Evolutionary conservation across 2,888 invertebrate genomes (phyloP).

Genomic region (Miltochrista miniata): DNA sequence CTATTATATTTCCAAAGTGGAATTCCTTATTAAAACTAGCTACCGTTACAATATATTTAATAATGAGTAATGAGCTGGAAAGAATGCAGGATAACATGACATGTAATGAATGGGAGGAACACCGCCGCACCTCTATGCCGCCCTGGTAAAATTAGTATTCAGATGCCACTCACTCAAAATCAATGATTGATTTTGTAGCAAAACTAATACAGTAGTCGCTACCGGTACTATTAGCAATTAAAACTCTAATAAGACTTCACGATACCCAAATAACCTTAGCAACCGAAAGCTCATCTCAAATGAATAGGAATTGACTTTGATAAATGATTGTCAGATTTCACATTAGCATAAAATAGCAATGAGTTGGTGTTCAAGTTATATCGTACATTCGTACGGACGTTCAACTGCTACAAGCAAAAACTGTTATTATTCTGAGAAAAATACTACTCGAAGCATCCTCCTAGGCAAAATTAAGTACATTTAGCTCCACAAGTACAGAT

Average conservation of each 20-base stretch:
- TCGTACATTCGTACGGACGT: slow-evolving; percentile 9
- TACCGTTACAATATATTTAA: slow-evolving; percentile 73
- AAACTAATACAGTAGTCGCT: slow-evolving; percentile 71
- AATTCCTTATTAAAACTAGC: slow-evolving; percentile 13
- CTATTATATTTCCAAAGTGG: slow-evolving; percentile 2
- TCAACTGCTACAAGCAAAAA: slow-evolving; percentile 16
- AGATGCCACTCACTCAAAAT: slow-evolving; percentile 56
- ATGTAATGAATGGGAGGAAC: slow-evolving; percentile 51
- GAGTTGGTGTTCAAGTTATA: slow-evolving; percentile 22
- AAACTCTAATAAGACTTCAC: slow-evolving; percentile 37
- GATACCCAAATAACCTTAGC: slow-evolving; percentile 22
- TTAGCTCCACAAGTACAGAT: slow-evolving; percentile 14
- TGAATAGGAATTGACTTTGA: slow-evolving; percentile 30
- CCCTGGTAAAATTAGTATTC: slow-evolving; percentile 39
- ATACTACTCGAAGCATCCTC: background rate
- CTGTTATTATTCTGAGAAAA: background rate
- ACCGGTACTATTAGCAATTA: slow-evolving; percentile 48
- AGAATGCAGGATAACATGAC: slow-evolving; percentile 63
- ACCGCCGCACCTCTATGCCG: slow-evolving; percentile 36
- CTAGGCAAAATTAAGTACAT: background rate
- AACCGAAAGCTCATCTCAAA: slow-evolving; percentile 25
- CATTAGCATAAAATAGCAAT: slow-evolving; percentile 34
- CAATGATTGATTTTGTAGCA: slow-evolving; percentile 68
- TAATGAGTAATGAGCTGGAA: slow-evolving; percentile 74
- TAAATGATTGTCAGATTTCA: slow-evolving; percentile 30